Conservation (phyloP, 2,113 vertebrate genomes). For the Pholis gunnellus region DNA sequence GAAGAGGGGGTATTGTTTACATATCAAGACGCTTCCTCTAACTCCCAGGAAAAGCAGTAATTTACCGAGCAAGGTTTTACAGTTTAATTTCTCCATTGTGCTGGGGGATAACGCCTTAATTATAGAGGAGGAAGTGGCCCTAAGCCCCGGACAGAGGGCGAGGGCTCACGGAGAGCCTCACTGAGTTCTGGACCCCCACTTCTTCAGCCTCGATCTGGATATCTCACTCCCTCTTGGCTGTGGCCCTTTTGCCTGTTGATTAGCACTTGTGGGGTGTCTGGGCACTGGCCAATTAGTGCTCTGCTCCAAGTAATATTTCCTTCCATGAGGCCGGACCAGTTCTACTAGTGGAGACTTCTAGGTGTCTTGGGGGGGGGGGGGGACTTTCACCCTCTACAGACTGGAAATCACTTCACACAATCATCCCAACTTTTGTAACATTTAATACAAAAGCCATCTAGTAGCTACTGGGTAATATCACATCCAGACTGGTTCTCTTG, state of each 20-base stretch:
- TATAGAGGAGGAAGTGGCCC: constrained; percentile 71
- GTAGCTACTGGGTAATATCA: constrained; percentile 36
- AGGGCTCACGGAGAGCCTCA: constrained; percentile 48
- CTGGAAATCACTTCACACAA: constrained; percentile 43
- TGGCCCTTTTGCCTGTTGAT: constrained; percentile 64
- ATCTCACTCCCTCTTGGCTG: constrained; percentile 30
- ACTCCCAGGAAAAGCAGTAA: constrained; percentile 78
- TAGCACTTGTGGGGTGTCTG: constrained; percentile 65
- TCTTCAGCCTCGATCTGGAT: constrained; percentile 15
- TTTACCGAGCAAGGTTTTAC: constrained; percentile 74
- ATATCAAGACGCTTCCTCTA: constrained; percentile 75
- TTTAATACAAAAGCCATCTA: constrained; percentile 25
- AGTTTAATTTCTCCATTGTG: constrained; percentile 79
- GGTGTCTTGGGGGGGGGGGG: constrained; percentile 52
- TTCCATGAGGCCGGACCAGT: constrained; percentile 59
- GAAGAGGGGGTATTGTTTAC: constrained; percentile 78
- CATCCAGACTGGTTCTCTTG: constrained; percentile 8
- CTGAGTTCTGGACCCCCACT: constrained; percentile 37
- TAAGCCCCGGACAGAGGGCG: constrained; percentile 73
- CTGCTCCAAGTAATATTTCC: constrained; percentile 71
- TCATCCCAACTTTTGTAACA: constrained; percentile 19
- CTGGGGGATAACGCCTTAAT: constrained; percentile 72
- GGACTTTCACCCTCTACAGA: constrained; percentile 24
- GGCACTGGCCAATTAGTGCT: constrained; percentile 62
- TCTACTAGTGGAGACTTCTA: constrained; percentile 68